Base-by-base conservation (phyloP, 1,140 invertebrate genomes). In the Drosophila kurseongensis region DNA sequence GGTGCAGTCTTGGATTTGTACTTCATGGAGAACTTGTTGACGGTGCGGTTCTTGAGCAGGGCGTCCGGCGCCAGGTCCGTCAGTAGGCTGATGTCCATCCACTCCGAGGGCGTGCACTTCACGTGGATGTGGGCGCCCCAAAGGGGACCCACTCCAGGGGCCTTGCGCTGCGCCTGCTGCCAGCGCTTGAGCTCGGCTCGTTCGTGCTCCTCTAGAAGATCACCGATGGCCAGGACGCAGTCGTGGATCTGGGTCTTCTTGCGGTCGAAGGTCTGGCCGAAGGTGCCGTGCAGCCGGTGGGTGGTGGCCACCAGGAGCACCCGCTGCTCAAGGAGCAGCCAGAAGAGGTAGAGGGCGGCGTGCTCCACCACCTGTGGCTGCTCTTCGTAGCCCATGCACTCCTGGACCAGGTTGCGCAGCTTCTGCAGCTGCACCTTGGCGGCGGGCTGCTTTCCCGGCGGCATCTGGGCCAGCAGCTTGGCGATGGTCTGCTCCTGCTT, bases 1-100 rank as follows among this genome's bases (percentile, higher is more conserved):
- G 91, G 91, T 69, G 51, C 91, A 75, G 56, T 85, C 85, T 55
- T 93, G 84, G 93, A 38, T 86, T 93, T 77, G 91, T 72, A 86
- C 36, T 85, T 78, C 90, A 91, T 91, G 4, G 75, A 69, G 18
- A 91, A 91, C 36, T 78, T 78, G 42, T 65, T 79, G 1, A 89
- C 76, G 0, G 77, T 71, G 27, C 59, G 80, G 42, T 84, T 89
- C 29, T 89, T 78, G 3, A 89, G 66, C 40, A 74, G 35, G 1
- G 73, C 69, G 38, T 78, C 84, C 5, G 84, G 84, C 1, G 84
- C 51, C 1, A 89, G 51, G 14, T 89, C 66, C 2, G 84, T 84
- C 36, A 89, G 52, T n/a, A 89, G n/a, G n/a, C 84, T 58, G 5
- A 66, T 58, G 50, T 89, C 84, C 36, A 75, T 50, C 59, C 58